Base-by-base conservation (phyloP, 2,888 invertebrate species). In the Xylophagus ater region DNA sequence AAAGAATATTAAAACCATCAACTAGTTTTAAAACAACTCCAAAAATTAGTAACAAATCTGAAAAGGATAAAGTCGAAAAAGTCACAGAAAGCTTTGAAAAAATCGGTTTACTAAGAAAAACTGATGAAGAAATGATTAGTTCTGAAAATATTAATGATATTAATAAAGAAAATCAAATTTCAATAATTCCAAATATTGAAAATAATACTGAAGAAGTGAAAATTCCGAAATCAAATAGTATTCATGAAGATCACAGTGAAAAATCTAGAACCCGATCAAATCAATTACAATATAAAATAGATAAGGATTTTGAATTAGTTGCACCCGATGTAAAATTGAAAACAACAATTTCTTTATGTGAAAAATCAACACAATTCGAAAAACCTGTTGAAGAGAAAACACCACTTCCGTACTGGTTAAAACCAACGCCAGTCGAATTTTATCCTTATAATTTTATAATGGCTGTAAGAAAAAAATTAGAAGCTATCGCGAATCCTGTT, bases 391-490 rank as follows among this genome's bases (percentile, higher is more conserved):
- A 23, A 24, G 34, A 43, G 32, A 45, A 49, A 34, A 24, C 46
- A 3, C 46, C 53, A n/a, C 31, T 56, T 9, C 60, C 64, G 1
- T 52, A 51, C 37, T 67, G 63, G 65, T 47, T 68, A n/a, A 57
- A 59, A 44, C 57, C 59, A 4, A 55, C 58, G 3, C 44, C 63
- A 9, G 56, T 66, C 4, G 58, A 67, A 47, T 63, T 69, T 5
- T 69, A 71, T 61, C 74, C 75, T 12, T 73, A 73, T 47, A 74
- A 74, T 50, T 74, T 76, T 50, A 71, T 75, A 29, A 71, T 66
- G 52, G 74, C 71, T 31, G 71, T 73, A 7, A 71, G 72, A 48
- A 62, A 68, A 44, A 78, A 79, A 50, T 54, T 75, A 7, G 59
- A 60, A 44, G 52, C 56, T 4, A 51, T 58, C 19, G 49, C 55